Conservation (phyloP, 1,140 invertebrate species). For the Berghia stephanieae region DNA sequence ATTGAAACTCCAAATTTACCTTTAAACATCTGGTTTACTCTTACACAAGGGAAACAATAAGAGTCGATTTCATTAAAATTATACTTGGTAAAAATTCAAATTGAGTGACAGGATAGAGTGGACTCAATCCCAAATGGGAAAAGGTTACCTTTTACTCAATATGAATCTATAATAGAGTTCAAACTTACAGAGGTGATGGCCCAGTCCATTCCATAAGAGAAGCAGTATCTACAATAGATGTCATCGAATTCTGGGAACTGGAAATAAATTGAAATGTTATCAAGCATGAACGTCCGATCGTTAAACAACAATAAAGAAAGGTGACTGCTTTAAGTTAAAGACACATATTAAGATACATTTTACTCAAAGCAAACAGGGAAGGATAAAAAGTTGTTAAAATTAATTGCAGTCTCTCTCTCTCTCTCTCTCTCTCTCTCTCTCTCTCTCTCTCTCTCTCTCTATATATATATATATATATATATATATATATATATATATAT, state of each 20-base stretch:
- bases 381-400: neutral
- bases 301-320: neutral
- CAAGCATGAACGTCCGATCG: too few relatives aligned
- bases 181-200: constrained; percentile 74
- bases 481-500: too few relatives aligned
- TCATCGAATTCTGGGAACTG: constrained; percentile 77
- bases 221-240: constrained; percentile 79
- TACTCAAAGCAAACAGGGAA: neutral
- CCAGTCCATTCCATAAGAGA: constrained; percentile 79
- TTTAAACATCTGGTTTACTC: too few relatives aligned
- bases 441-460: too few relatives aligned
- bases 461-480: too few relatives aligned
- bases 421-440: neutral
- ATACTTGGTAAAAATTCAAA: too few relatives aligned
- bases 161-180: neutral
- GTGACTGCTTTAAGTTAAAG: neutral
- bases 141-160: neutral
- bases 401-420: constrained; percentile 1
- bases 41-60: too few relatives aligned
- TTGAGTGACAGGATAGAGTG: too few relatives aligned
- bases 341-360: neutral
- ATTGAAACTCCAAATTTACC: too few relatives aligned
- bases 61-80: too few relatives aligned
- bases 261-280: too few relatives aligned
- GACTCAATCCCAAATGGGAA: too few relatives aligned